Conservation (phyloP, 2,113 vertebrate species). For the Fregata magnificens region DNA sequence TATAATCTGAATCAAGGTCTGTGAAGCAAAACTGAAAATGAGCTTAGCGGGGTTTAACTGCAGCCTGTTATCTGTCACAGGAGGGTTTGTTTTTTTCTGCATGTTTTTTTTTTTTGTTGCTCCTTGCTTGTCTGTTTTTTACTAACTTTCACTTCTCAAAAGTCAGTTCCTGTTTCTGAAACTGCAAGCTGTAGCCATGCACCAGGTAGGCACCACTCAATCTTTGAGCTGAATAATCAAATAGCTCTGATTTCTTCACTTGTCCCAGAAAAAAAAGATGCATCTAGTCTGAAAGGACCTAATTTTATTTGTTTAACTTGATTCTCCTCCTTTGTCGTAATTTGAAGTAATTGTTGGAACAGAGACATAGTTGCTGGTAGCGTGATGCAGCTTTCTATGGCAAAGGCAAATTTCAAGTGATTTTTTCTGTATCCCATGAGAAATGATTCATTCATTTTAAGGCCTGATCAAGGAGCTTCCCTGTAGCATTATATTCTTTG, state of each 20-base stretch:
- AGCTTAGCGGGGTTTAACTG: conserved; percentile 43
- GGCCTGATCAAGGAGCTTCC: not conserved
- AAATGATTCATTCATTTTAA: not conserved
- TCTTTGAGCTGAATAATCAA: not conserved
- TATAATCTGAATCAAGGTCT: conserved; percentile 55
- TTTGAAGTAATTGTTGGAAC: not conserved
- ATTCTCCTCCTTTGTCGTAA: not conserved
- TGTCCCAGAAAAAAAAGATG: not conserved
- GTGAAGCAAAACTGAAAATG: conserved; percentile 64
- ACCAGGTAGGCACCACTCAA: not conserved
- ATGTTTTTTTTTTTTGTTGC: not conserved
- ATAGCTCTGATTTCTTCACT: not conserved
- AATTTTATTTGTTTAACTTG: not conserved
- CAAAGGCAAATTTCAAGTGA: not conserved
- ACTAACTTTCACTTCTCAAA: not conserved
- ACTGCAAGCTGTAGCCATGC: not conserved
- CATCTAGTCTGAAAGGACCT: not conserved
- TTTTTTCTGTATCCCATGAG: not conserved
- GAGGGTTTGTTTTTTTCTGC: not conserved
- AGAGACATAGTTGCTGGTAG: not conserved
- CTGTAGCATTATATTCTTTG: not conserved
- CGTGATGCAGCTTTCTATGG: not conserved
- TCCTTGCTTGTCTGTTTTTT: not conserved
- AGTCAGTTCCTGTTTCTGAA: not conserved
- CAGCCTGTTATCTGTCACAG: conserved; percentile 43